Evolutionary conservation across 2,888 invertebrate genomes (phyloP).

Genomic region (Drosophila setosimentum): DNA sequence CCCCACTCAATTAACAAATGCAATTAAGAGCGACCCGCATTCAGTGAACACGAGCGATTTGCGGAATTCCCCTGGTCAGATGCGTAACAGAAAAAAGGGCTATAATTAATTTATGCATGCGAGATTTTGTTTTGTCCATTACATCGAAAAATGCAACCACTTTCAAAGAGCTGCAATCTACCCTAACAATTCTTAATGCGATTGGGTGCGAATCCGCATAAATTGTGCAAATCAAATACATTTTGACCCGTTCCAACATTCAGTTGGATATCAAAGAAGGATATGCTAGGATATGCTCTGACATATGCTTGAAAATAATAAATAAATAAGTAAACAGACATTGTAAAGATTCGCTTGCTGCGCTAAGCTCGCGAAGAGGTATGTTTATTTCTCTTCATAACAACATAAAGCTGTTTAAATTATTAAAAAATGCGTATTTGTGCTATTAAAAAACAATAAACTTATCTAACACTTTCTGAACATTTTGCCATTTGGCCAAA

Average conservation of each 20-base stretch:
- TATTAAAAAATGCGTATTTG: neutral
- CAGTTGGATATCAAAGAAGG: neutral
- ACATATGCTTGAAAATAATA: no score
- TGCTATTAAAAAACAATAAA: constrained; percentile 22
- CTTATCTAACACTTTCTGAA: neutral
- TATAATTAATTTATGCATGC: constrained; percentile 59
- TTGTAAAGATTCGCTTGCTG: neutral
- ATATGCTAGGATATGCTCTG: no score
- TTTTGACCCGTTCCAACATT: neutral
- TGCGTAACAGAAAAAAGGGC: constrained; percentile 46
- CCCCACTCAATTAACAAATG: constrained; percentile 15
- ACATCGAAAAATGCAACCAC: constrained; percentile 1
- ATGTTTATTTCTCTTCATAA: neutral
- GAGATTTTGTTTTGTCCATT: constrained; percentile 19
- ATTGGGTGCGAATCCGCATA: neutral
- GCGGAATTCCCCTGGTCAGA: constrained; percentile 28
- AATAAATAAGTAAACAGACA: neutral
- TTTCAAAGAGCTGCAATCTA: neutral
- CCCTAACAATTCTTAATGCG: constrained; percentile 5
- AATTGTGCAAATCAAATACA: constrained; percentile 1
- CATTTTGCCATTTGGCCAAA: constrained; percentile 36
- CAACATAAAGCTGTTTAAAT: neutral
- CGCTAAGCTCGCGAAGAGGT: no score
- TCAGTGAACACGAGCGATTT: constrained; percentile 2
- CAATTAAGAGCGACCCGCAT: constrained; percentile 44